phyloP scores from a whole-genome alignment of 2,888 invertebrate genomes.

The Ferdinandea cuprea region DNA sequence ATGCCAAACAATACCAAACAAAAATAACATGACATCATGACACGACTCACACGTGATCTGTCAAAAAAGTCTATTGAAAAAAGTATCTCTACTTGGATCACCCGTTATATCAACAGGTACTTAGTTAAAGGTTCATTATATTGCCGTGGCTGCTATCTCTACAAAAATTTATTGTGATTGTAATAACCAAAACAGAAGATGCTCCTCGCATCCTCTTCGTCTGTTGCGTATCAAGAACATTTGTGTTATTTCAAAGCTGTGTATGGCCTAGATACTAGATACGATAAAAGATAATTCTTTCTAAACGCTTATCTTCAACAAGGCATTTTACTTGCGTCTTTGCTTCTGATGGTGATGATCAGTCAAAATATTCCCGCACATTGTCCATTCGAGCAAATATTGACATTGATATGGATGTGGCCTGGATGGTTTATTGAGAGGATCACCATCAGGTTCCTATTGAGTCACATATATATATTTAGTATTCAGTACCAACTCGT shows the following conservation, averaged over 20 bases:
- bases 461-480: too few species aligned
- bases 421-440: not conserved
- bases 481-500: too few species aligned
- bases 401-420: constrained; percentile 47
- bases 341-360: constrained; percentile 47
- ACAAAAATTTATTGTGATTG: constrained; percentile 50
- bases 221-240: not conserved
- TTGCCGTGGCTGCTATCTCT: constrained; percentile 35
- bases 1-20: too few species aligned
- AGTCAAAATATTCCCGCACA: constrained; percentile 39
- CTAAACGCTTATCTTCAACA: constrained; percentile 7
- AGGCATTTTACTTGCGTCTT: not conserved
- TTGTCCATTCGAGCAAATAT: constrained; percentile 64
- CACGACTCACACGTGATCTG: too few species aligned
- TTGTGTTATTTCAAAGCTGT: too few species aligned
- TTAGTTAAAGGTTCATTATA: constrained; percentile 14
- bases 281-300: not conserved
- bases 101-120: too few species aligned
- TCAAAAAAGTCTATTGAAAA: too few species aligned
- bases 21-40: too few species aligned
- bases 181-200: constrained; percentile 14
- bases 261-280: not conserved
- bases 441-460: constrained; percentile 27
- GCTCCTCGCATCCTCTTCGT: not conserved
- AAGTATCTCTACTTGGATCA: too few species aligned